Evolutionary conservation across 2,113 vertebrate species (phyloP), one percentile per base, ranked within the genome.

Genomic region (Thalassarche chlororhynchos): DNA sequence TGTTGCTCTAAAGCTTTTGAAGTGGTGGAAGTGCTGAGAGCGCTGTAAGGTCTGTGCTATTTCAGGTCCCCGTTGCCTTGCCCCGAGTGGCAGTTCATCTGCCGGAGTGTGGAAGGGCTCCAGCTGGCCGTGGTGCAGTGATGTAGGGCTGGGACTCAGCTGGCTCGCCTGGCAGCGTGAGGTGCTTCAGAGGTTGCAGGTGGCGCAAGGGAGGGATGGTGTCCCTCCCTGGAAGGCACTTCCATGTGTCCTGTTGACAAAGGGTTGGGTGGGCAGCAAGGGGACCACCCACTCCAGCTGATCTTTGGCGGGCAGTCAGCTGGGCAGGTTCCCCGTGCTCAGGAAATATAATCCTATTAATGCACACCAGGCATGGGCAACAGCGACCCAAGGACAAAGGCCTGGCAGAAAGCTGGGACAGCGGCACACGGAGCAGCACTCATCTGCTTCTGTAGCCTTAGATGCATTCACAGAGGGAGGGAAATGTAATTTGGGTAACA

Each of bases 161-260:
- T 55, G 55, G 61, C 46, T 93, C 1, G 1, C 20, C 15, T 42
- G n/a, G 15, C 17, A 28, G 57, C 1, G 0, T 6, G 9, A 55
- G 21, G 57, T 54, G n/a, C 66, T 60, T 16, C 68, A 44, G 55
- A 70, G 44, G 44, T 17, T 42, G 34, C 60, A 46, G 65, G 40
- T 44, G 44, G 54, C 34, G 52, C 18, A 4, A 57, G 31, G 25
- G 32, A 81, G 51, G 24, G 52, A 57, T 49, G n/a, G 18, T 11
- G 25, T 34, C 55, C 38, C 36, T 31, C 49, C 42, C 81, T 61
- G 42, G 66, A 74, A 87, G 78, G 34, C 54, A 29, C 28, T 66
- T 77, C 29, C 29, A 32, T 2, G 10, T 46, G 29, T 40, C 20
- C 47, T 1, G 3, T 34, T 66, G 69, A 54, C 32, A 60, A 44